These are phyloP conservation scores for Danio rerio DNA, from an alignment of 2,113 vertebrate genomes.

Conservation along the genomic window DNA sequence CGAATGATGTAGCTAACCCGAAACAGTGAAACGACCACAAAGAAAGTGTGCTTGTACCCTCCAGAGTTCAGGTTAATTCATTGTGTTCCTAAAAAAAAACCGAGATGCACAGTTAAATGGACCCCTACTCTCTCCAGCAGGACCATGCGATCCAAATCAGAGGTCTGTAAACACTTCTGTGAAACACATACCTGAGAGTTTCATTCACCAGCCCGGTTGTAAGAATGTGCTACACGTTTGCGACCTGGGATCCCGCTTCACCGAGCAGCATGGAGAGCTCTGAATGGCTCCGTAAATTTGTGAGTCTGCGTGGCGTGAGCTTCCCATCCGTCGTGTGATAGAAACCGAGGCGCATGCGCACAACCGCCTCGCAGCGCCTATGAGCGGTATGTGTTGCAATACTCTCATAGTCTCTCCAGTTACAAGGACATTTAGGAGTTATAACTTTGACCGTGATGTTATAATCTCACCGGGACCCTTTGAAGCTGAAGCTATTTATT, in stretches of 20 bases:
- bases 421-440: not conserved
- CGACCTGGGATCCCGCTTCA: not conserved
- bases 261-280: not conserved
- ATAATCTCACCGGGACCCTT: not conserved
- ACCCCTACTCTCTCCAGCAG: not conserved
- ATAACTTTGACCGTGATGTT: constrained; percentile 3
- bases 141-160: not conserved
- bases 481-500: not conserved
- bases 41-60: not conserved
- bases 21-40: not conserved
- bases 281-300: constrained; percentile 20
- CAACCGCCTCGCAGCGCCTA: not conserved
- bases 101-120: not conserved
- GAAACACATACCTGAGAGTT: constrained; percentile 20
- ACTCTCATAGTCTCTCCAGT: constrained; percentile 11
- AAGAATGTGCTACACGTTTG: not conserved
- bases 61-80: constrained; percentile 11
- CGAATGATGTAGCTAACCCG: not conserved
- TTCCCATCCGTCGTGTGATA: not conserved
- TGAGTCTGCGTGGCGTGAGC: not conserved
- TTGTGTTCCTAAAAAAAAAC: not conserved
- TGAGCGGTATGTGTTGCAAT: not conserved
- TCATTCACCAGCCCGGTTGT: constrained; percentile 15
- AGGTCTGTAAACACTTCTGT: not conserved
- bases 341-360: constrained; percentile 13